These are phyloP conservation scores for Bucorvus abyssinicus DNA, from an alignment of 2,797 vertebrate species.

Conservation along the genomic window DNA sequence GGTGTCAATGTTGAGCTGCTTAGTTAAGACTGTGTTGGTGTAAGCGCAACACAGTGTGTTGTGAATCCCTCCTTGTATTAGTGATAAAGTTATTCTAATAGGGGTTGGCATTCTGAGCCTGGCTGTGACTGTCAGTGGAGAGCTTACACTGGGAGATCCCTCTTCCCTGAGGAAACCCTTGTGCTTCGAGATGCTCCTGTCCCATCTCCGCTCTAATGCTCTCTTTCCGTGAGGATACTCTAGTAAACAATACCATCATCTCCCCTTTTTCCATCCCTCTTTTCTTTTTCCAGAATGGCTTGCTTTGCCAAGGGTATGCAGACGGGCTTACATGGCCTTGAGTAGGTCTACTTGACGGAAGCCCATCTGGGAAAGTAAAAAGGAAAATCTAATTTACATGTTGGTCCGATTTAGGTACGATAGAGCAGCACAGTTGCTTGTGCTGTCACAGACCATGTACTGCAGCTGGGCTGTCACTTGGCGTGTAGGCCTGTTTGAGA, in stretches of 20 bases:
- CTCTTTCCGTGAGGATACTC: background rate
- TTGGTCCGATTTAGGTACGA: background rate
- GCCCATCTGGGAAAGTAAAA: background rate
- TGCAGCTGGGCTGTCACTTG: background rate
- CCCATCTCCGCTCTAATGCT: background rate
- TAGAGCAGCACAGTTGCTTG: background rate
- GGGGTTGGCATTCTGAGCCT: background rate
- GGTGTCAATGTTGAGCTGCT: background rate
- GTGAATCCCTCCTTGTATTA: background rate
- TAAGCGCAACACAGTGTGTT: background rate
- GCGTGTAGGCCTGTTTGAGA: background rate
- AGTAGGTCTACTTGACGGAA: background rate
- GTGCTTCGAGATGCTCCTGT: background rate
- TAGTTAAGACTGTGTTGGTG: background rate
- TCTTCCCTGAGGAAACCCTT: background rate
- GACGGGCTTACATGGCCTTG: background rate
- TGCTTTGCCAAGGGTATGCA: background rate
- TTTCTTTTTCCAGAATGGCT: background rate
- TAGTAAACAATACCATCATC: background rate
- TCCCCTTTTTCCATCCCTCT: background rate
- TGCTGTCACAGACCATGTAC: background rate
- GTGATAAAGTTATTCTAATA: background rate
- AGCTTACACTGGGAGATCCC: fast-evolving
- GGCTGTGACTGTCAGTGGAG: background rate
- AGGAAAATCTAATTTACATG: background rate